A percentile compares a stretch with the other conserved stretches of the same genome.
Conservation (phyloP, 2,888 invertebrate species). For the Elmis aenea region DNA sequence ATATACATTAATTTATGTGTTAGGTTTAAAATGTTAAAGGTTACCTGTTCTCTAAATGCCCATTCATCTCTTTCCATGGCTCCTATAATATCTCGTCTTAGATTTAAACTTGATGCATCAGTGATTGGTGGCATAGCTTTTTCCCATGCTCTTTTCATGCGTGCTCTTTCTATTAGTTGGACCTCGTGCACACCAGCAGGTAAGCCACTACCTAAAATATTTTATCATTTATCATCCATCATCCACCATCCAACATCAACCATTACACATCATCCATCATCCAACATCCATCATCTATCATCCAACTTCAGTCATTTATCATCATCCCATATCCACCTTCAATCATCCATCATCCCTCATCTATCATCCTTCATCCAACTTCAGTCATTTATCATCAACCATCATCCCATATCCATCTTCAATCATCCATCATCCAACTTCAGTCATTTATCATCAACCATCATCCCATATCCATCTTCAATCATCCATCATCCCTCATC, state of each 20-base stretch:
- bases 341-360: too few species aligned
- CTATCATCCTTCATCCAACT: too few species aligned
- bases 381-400: too few species aligned
- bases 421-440: too few species aligned
- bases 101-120: slow-evolving; percentile 53
- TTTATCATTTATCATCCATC: slow-evolving; percentile 3
- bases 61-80: slow-evolving; percentile 81
- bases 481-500: too few species aligned
- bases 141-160: slow-evolving; percentile 62
- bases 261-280: not conserved
- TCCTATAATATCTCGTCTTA: slow-evolving; percentile 60
- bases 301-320: not conserved
- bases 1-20: too few species aligned
- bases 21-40: too few species aligned
- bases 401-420: too few species aligned
- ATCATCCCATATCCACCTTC: too few species aligned
- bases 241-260: not conserved
- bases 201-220: slow-evolving; percentile 50
- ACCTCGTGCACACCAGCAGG: slow-evolving; percentile 60
- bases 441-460: too few species aligned
- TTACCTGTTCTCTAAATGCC: slow-evolving; percentile 74
- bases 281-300: not conserved
- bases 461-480: too few species aligned
- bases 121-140: slow-evolving; percentile 53
- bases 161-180: slow-evolving; percentile 63